phyloP scores from a whole-genome alignment of 53 echinoderm and acorn worm genomes.

The Apostichopus leukothele region DNA sequence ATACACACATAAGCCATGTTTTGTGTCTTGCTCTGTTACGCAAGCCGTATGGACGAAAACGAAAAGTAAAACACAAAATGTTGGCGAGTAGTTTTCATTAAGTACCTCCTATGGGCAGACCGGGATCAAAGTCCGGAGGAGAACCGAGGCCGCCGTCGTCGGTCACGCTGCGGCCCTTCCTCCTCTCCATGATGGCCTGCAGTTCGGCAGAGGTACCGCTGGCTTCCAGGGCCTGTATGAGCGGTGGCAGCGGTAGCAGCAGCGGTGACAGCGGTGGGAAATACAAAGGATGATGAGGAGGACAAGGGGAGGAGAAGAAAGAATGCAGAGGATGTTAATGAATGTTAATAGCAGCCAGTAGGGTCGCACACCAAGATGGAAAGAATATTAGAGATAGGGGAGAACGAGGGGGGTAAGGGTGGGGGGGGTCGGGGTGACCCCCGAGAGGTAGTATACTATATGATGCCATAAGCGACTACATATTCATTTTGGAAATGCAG shows the following conservation, averaged over 20 bases:
- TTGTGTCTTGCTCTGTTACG: too few relatives aligned
- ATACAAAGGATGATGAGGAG: neutral
- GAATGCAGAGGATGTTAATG: neutral
- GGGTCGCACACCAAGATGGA: neutral
- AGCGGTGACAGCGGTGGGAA: neutral
- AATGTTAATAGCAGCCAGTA: neutral
- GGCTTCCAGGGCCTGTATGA: slow-evolving; percentile 34
- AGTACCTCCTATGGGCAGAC: slow-evolving; percentile 39
- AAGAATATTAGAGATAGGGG: neutral
- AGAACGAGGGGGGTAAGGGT: too few relatives aligned
- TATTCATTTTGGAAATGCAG: too few relatives aligned
- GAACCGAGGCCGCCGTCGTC: slow-evolving; percentile 47
- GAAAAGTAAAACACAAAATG: too few relatives aligned
- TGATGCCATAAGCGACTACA: too few relatives aligned
- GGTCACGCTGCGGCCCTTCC: slow-evolving; percentile 68
- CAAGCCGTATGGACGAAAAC: too few relatives aligned
- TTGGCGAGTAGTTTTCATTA: neutral
- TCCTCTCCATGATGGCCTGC: slow-evolving; percentile 82
- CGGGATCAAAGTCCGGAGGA: slow-evolving; percentile 76
- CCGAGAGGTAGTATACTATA: too few relatives aligned
- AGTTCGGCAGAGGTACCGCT: slow-evolving; percentile 68
- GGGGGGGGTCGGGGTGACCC: too few relatives aligned
- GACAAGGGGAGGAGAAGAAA: neutral
- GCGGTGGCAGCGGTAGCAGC: neutral
- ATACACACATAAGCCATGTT: too few relatives aligned